phyloP scores from a whole-genome alignment of 2,113 vertebrate species.

The Thymallus thymallus region DNA sequence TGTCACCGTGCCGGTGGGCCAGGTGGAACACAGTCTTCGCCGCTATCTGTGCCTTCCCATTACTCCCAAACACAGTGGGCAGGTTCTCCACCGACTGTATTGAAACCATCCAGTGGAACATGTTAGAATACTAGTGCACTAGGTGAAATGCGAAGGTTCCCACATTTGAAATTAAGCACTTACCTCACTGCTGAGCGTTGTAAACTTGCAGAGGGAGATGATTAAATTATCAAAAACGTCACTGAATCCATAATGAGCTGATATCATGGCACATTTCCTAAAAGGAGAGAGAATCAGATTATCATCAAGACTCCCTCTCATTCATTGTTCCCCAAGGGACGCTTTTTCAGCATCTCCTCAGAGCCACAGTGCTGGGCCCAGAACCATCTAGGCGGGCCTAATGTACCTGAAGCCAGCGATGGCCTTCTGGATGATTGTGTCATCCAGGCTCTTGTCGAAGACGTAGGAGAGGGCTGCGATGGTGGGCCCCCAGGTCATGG shows the following conservation, averaged over 20 bases:
- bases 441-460: constrained; percentile 96
- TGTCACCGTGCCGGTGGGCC: constrained; percentile 94
- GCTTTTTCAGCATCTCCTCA: too few species aligned
- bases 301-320: too few species aligned
- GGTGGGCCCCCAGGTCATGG: constrained; percentile 97
- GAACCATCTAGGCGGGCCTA: neutral
- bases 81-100: constrained; percentile 91
- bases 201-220: constrained; percentile 99
- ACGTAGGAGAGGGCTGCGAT: constrained; percentile 97
- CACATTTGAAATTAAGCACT: constrained; percentile 25
- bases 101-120: neutral
- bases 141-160: neutral
- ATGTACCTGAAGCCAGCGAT: constrained; percentile 93
- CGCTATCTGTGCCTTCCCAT: constrained; percentile 92
- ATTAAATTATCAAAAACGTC: constrained; percentile 99
- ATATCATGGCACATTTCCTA: constrained; percentile 98
- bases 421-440: constrained; percentile 94
- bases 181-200: constrained; percentile 95
- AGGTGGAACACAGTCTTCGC: constrained; percentile 95
- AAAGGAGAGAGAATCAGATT: constrained; percentile 12
- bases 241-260: constrained; percentile 96
- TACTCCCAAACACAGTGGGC: constrained; percentile 94
- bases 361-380: too few species aligned
- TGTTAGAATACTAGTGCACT: too few species aligned
- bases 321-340: too few species aligned